Evolutionary conservation across 2,888 invertebrate species (phyloP).

Genomic region (Drosophila mulleri): DNA sequence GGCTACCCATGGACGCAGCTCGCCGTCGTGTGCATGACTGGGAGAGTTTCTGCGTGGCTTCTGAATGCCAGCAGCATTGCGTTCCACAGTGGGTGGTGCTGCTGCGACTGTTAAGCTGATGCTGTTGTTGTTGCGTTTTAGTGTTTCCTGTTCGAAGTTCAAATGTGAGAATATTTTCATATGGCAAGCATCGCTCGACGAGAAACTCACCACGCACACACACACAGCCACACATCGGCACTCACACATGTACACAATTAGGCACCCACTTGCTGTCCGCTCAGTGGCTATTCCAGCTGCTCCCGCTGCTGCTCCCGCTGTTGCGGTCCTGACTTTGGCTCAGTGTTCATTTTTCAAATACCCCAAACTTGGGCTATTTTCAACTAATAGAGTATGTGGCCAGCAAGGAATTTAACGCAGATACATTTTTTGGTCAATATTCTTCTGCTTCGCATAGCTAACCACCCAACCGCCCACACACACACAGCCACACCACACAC

Average conservation of each 20-base stretch:
- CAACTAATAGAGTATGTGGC: slow-evolving; percentile 75
- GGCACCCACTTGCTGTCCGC: slow-evolving; percentile 17
- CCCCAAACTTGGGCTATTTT: slow-evolving; percentile 70
- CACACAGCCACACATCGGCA: background rate
- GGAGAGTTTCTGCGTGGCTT: slow-evolving; percentile 66
- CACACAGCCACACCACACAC: background rate
- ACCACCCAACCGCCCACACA: background rate
- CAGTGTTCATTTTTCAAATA: slow-evolving; percentile 69
- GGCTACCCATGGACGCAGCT: slow-evolving; percentile 23
- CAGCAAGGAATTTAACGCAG: slow-evolving; percentile 56
- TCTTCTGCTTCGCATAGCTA: slow-evolving; percentile 10
- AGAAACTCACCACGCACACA: slow-evolving; percentile 34
- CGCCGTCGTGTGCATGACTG: slow-evolving; percentile 45
- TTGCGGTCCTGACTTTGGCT: slow-evolving; percentile 20
- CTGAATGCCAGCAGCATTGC: slow-evolving; percentile 63
- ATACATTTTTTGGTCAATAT: slow-evolving; percentile 61
- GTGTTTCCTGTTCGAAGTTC: slow-evolving; percentile 81
- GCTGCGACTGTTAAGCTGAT: slow-evolving; percentile 12
- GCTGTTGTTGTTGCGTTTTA: slow-evolving; percentile 66
- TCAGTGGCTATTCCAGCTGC: slow-evolving; percentile 18
- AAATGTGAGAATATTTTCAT: slow-evolving; percentile 79
- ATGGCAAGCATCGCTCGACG: slow-evolving; percentile 48
- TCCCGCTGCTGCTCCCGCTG: background rate
- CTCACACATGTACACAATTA: background rate
- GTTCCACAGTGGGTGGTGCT: slow-evolving; percentile 25